Percentiles rank a stretch among this genome's conserved stretches.
Evolutionary conservation across 37 sponge, comb jelly and placozoan genomes (phyloP).

Genomic region (Lycopodina hypogea): DNA sequence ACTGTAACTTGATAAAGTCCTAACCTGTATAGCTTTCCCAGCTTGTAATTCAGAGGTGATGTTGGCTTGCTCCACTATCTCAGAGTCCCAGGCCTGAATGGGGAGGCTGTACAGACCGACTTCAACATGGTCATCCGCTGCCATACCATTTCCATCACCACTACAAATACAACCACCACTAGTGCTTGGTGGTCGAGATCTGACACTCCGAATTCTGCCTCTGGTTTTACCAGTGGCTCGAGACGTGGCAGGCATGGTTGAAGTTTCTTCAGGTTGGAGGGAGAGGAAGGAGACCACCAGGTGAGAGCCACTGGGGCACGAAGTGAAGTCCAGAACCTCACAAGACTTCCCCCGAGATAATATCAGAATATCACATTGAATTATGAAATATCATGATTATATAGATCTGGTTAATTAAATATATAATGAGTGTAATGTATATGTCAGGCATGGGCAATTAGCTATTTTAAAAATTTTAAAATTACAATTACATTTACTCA

Average conservation of each 20-base stretch:
- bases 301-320: conserved; percentile 23
- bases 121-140: not conserved
- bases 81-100: conserved; percentile 16
- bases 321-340: not conserved
- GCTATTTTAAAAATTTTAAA: no score
- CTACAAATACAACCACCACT: conserved; percentile 1
- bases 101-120: conserved; percentile 35
- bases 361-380: no score
- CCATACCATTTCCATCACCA: no score
- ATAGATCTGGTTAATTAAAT: no score
- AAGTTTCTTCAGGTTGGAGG: not conserved
- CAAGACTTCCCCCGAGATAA: not conserved
- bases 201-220: not conserved
- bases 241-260: no score
- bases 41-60: not conserved
- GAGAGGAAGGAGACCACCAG: not conserved
- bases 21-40: no score
- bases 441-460: no score
- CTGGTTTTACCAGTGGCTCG: not conserved
- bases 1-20: no score
- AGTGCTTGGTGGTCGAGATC: no score
- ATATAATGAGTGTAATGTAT: no score
- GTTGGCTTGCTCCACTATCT: not conserved
- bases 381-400: no score
- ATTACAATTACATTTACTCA: no score